Conservation (phyloP, 2,113 vertebrate species). For the Abramis brama region DNA sequence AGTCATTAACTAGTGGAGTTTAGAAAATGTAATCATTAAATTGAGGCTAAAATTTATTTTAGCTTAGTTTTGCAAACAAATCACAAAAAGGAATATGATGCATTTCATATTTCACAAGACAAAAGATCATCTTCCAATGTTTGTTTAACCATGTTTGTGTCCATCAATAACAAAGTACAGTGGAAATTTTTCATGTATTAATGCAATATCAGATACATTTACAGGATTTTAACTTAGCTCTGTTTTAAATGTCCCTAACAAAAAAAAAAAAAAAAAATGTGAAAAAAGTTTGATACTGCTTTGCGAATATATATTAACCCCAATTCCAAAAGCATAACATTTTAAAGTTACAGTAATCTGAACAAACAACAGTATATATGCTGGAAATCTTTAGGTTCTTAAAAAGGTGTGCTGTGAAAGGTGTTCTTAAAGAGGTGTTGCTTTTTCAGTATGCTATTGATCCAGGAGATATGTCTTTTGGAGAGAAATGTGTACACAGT, state of each 20-base stretch:
- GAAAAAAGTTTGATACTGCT: neutral
- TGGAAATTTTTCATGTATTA: neutral
- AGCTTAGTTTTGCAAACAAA: neutral
- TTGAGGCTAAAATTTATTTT: neutral
- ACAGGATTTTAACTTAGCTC: neutral
- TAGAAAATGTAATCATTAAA: neutral
- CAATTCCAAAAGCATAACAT: neutral
- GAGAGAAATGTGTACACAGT: conserved; percentile 63
- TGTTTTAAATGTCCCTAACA: too few species aligned
- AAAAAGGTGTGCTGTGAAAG: conserved; percentile 39
- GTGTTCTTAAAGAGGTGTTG: too few species aligned
- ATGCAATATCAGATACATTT: neutral
- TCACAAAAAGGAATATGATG: neutral
- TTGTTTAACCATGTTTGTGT: neutral
- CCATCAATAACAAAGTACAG: neutral
- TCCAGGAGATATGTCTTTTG: conserved; percentile 59
- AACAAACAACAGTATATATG: neutral
- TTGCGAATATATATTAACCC: neutral
- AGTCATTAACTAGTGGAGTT: neutral
- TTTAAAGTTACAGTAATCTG: neutral
- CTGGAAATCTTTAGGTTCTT: neutral
- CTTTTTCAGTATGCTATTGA: conserved; percentile 49
- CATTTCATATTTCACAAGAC: neutral
- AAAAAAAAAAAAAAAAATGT: neutral
- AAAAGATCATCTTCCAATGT: neutral